Base-by-base conservation (phyloP, 2,888 invertebrate species). In the Eumerus sabulonum region DNA sequence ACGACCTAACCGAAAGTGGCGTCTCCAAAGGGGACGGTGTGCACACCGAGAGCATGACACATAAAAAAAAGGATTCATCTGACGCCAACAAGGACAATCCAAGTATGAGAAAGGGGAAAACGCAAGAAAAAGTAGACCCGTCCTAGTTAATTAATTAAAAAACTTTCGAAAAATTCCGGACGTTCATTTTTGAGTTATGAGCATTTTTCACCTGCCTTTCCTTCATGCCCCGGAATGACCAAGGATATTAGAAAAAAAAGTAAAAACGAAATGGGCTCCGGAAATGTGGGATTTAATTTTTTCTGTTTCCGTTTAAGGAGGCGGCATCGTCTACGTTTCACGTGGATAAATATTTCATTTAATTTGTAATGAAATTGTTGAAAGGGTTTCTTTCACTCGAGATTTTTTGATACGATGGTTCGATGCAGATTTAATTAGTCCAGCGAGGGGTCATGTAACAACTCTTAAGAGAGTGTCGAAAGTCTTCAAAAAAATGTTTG, bases 81-180 rank as follows among this genome's bases (percentile, higher is more conserved):
- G 59, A 42, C 40, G 19, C 67, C 40, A 53, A 27, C 27, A 27
- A 2, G 7, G 27, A 7, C 27, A 2, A 7, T 2, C 27, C 27
- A 7, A 27, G 7, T 4, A 47, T 54, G 54, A 60, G 71, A 48
- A 54, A 45, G 7, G n/a, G n/a, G n/a, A n/a, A n/a, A n/a, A n/a
- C n/a, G n/a, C n/a, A n/a, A n/a, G n/a, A 50, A 19, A 18, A 9
- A 67, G 19, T 38, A 44, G 9, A 18, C 68, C 60, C 60, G 79
- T 79, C 79, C 70, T 79, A 79, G 74, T 79, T 79, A 74, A 79
- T 74, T 79, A 79, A 79, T 79, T 79, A 74, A 79, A 79, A 79
- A 79, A 79, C 68, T 79, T 79, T 70, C 64, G 16, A 64, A 27
- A 27, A 68, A 79, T 79, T 79, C 79, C 36, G 74, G 45, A 63